Evolutionary conservation across 2,797 vertebrate genomes (phyloP).

Genomic region (Caiman crocodilus): DNA sequence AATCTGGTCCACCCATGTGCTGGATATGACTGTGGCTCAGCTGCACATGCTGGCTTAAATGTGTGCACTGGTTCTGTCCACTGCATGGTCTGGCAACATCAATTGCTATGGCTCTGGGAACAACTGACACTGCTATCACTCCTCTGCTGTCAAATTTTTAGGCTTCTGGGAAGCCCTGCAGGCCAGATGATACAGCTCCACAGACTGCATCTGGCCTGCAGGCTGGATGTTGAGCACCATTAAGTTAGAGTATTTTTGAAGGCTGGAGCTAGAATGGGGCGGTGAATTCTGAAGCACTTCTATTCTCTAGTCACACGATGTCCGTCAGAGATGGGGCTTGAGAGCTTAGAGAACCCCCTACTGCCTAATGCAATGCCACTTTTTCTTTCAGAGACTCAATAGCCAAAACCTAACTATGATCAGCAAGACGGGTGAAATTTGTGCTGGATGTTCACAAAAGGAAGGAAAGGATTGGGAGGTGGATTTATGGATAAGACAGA

Average conservation of each 20-base stretch:
- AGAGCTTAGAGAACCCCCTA: neutral
- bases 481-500: neutral
- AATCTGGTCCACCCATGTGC: too few species aligned
- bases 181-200: too few species aligned
- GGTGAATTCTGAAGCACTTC: neutral
- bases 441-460: neutral
- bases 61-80: too few species aligned
- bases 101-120: too few species aligned
- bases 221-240: too few species aligned
- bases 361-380: neutral
- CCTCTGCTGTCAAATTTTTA: too few species aligned
- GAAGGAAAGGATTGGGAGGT: neutral
- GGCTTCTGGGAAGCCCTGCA: too few species aligned
- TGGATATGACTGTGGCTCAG: too few species aligned
- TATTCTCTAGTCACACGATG: neutral
- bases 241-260: neutral
- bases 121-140: too few species aligned
- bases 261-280: neutral
- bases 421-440: neutral
- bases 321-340: neutral
- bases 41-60: too few species aligned
- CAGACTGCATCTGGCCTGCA: too few species aligned
- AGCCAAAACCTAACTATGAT: neutral
- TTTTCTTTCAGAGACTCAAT: neutral
- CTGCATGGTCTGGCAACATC: too few species aligned